Evolutionary conservation across 2,888 invertebrate genomes (phyloP).

Genomic region (Leptopilina syphax): DNA sequence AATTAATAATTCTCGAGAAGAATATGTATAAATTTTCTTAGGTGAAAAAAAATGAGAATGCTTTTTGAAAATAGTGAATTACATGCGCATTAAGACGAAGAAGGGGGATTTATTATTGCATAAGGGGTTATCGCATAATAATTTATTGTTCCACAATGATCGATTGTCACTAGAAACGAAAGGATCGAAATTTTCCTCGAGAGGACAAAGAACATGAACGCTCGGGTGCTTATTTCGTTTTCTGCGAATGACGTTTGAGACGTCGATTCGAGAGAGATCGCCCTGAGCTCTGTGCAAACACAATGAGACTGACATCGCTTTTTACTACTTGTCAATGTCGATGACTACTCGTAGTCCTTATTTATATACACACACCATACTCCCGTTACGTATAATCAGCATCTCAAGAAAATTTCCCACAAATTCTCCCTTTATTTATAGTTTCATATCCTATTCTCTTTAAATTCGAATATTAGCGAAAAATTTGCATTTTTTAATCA

Average conservation of each 20-base stretch:
- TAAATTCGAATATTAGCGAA: no score
- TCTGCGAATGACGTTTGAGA: conserved; percentile 63
- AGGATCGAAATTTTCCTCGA: conserved; percentile 58
- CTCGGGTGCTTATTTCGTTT: conserved; percentile 60
- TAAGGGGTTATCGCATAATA: conserved; percentile 11
- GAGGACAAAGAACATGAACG: conserved; percentile 56
- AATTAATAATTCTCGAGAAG: no score
- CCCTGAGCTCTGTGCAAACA: conserved; percentile 58
- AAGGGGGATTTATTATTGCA: not conserved
- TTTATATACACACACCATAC: conserved; percentile 19
- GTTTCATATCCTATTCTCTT: no score
- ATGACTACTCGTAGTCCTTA: conserved; percentile 47
- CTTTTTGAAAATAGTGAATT: not conserved
- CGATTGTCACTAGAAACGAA: conserved; percentile 31
- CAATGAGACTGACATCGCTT: conserved; percentile 60
- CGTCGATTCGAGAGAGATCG: conserved; percentile 59
- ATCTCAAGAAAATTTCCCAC: conserved; percentile 1
- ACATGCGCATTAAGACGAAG: no score
- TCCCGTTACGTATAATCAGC: conserved; percentile 5
- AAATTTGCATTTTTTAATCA: no score
- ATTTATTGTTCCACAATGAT: conserved; percentile 34
- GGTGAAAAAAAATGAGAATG: no score
- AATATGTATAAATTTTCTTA: no score
- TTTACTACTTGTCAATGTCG: conserved; percentile 57
- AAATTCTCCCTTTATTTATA: not conserved